Conservation (phyloP, 2,888 invertebrate genomes). For the Cerceris ruficornis region DNA sequence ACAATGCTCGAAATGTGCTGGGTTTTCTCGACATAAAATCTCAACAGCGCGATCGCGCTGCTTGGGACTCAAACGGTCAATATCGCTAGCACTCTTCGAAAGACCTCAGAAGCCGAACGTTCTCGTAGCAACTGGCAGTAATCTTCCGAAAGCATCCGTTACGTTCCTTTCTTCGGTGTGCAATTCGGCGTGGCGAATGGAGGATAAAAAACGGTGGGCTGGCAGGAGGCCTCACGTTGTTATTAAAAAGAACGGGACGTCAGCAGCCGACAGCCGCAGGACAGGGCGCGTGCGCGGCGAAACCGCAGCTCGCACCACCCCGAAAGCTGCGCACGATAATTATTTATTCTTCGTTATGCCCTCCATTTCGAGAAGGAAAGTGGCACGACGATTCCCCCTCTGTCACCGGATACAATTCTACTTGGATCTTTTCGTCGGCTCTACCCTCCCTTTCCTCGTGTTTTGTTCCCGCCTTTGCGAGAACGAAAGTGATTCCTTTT, state of each 20-base stretch:
- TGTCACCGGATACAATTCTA: conserved; percentile 34
- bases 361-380: conserved; percentile 56
- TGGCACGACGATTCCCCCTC: conserved; percentile 58
- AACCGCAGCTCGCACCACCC: conserved; percentile 75
- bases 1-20: no score
- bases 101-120: conserved; percentile 6
- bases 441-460: neutral
- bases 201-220: conserved; percentile 24
- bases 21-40: no score
- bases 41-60: no score
- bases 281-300: conserved; percentile 72
- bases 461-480: neutral
- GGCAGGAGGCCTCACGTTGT: conserved; percentile 37
- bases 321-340: conserved; percentile 75
- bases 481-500: neutral
- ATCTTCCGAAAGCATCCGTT: conserved; percentile 19
- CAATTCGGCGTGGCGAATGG: conserved; percentile 28
- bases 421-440: conserved; percentile 19
- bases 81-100: no score
- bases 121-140: conserved; percentile 15
- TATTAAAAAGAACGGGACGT: conserved; percentile 61
- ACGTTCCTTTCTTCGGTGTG: conserved; percentile 23
- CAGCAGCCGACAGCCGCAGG: conserved; percentile 62
- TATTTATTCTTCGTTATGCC: conserved; percentile 73
- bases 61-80: no score